These are phyloP conservation scores for Philhelius pedissequus DNA, from an alignment of 2,888 invertebrate genomes.

Conservation along the genomic window DNA sequence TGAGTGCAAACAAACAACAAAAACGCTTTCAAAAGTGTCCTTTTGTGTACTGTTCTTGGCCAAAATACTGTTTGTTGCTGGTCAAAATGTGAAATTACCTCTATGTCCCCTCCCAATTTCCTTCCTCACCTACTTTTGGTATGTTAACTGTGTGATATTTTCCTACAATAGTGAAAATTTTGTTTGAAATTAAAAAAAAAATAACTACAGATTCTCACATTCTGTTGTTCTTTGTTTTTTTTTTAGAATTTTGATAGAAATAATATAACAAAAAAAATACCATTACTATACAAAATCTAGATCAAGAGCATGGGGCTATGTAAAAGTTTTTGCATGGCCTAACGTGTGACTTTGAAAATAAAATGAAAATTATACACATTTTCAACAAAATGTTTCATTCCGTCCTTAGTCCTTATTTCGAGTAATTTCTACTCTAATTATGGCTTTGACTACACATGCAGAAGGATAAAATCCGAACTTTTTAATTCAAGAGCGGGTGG, in stretches of 20 bases:
- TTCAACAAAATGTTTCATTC: neutral
- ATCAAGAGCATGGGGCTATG: neutral
- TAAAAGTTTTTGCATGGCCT: neutral
- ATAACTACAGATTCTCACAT: neutral
- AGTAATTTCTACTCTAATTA: constrained; percentile 20
- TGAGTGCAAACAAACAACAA: constrained; percentile 14
- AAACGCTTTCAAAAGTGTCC: constrained; percentile 9
- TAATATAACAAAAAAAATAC: neutral
- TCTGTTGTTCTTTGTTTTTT: neutral
- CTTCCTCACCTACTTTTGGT: neutral
- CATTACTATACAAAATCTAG: neutral
- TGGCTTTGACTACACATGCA: constrained; percentile 29
- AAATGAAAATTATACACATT: constrained; percentile 14
- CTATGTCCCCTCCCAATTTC: neutral
- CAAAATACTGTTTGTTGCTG: neutral
- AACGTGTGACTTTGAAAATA: constrained; percentile 18
- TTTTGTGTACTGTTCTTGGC: neutral
- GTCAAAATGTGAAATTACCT: neutral
- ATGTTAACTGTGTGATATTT: neutral
- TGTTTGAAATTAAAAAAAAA: neutral
- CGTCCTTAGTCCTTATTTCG: neutral
- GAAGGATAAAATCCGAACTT: constrained; percentile 18
- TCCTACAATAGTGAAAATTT: neutral
- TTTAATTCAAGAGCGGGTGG: neutral
- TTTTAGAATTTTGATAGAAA: neutral